Percentiles rank a stretch among this genome's conserved stretches.
Conservation (phyloP, 1,140 invertebrate species). For the Trichonephila clavata region DNA sequence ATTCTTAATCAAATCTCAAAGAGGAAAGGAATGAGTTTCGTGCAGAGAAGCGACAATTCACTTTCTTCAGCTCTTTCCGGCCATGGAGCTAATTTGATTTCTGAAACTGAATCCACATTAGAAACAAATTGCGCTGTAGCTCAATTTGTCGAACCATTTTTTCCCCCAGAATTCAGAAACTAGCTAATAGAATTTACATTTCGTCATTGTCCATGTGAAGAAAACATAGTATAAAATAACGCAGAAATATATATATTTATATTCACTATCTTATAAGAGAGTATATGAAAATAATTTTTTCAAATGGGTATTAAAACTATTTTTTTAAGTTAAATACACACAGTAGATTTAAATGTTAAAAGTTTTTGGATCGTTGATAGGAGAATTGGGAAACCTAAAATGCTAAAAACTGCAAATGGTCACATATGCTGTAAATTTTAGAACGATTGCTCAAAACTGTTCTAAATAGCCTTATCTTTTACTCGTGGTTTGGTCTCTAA, state of each 20-base stretch:
- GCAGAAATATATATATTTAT: not conserved
- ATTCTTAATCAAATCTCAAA: conserved; percentile 56
- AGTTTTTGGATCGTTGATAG: too few relatives aligned
- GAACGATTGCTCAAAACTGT: too few relatives aligned
- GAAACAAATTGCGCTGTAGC: not conserved
- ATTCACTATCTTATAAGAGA: too few relatives aligned
- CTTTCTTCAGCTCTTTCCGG: not conserved
- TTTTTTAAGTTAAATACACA: too few relatives aligned
- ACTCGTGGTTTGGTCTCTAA: too few relatives aligned
- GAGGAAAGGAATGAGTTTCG: not conserved
- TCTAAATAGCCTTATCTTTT: too few relatives aligned
- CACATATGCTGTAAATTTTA: too few relatives aligned
- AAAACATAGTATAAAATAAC: not conserved
- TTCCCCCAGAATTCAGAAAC: not conserved
- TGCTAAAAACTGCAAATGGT: too few relatives aligned
- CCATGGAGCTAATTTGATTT: conserved; percentile 50
- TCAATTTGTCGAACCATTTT: not conserved
- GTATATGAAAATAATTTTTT: too few relatives aligned
- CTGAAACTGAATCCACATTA: conserved; percentile 48
- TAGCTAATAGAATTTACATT: conserved; percentile 52
- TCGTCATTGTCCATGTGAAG: not conserved
- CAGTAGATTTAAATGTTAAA: too few relatives aligned
- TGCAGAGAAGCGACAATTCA: conserved; percentile 41
- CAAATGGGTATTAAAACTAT: too few relatives aligned
- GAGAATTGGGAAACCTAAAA: too few relatives aligned